Conservation (phyloP, 2,113 vertebrate species). For the Cyanoramphus novaezelandiae region DNA sequence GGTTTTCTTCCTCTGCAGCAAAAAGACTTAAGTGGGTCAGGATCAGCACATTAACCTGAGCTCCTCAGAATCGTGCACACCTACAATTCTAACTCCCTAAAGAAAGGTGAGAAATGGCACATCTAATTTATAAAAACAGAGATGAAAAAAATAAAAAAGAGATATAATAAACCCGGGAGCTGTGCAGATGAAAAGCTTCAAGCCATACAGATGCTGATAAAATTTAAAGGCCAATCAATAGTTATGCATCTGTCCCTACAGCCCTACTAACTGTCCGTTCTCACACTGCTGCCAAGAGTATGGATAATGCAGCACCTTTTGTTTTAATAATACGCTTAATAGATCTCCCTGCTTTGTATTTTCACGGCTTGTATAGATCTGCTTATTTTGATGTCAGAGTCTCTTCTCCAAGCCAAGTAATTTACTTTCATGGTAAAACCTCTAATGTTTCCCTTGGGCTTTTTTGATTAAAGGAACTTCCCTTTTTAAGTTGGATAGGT, state of each 20-base stretch:
- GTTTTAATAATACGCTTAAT: not conserved
- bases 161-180: not conserved
- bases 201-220: not conserved
- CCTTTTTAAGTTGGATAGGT: not conserved
- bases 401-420: not conserved
- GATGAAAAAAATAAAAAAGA: not conserved
- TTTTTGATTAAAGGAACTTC: not conserved
- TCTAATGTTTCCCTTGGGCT: not conserved
- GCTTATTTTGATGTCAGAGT: not conserved
- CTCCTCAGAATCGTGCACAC: not conserved
- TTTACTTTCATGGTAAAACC: not conserved
- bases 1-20: not conserved
- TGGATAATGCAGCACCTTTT: not conserved
- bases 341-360: not conserved
- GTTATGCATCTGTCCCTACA: not conserved
- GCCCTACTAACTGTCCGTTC: not conserved
- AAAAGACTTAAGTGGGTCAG: not conserved
- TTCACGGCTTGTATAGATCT: not conserved
- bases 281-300: not conserved
- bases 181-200: not conserved
- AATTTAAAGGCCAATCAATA: not conserved
- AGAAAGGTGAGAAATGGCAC: not conserved
- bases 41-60: not conserved
- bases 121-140: not conserved
- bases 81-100: not conserved